Base-by-base conservation (phyloP, 2,113 vertebrate genomes). In the Odobenus rosmarus region DNA sequence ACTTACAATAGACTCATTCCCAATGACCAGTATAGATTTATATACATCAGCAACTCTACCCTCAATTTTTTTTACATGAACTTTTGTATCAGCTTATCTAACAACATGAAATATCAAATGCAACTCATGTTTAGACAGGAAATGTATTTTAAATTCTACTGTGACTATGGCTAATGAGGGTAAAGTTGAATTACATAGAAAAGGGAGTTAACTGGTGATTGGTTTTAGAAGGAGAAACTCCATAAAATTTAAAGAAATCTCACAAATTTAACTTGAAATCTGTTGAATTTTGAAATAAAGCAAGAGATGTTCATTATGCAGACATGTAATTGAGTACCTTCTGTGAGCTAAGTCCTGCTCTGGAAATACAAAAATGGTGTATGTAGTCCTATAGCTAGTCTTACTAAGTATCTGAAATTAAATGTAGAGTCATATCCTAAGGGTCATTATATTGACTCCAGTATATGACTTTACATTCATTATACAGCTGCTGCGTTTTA, bases 251-350 rank as follows among this genome's bases (percentile, higher is more conserved):
- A n/a, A 64, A 88, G 26, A 93, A 79, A 93, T 11, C 33, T 33
- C 15, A 64, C 11, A 84, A 88, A 95, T 76, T 7, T 55, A 84
- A 72, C 55, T 92, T 81, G 92, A 94, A 93, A 82, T 94, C 42
- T 92, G 6, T 76, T 92, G 18, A 95, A 76, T 90, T 94, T 95
- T 89, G 86, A 97, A 89, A 61, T 85, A 92, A 86, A 74, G 53
- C 8, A 81, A 87, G 31, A 36, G 24, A 46, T 91, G 23, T 90
- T 82, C 10, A 77, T 82, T 69, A 77, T 81, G 16, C 28, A 94
- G 83, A n/a, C 11, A 74, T 91, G 19, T 81, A 26, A 18, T 77
- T 94, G 89, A 82, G 64, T 87, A 90, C 49, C 16, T 90, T 96
- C 15, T 87, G 36, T 91, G 51, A 87, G 23, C 42, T 77, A 85